Evolutionary conservation across 2,888 invertebrate genomes (phyloP), one percentile per base, ranked within the genome.

Genomic region (Pseudanteris insignis): DNA sequence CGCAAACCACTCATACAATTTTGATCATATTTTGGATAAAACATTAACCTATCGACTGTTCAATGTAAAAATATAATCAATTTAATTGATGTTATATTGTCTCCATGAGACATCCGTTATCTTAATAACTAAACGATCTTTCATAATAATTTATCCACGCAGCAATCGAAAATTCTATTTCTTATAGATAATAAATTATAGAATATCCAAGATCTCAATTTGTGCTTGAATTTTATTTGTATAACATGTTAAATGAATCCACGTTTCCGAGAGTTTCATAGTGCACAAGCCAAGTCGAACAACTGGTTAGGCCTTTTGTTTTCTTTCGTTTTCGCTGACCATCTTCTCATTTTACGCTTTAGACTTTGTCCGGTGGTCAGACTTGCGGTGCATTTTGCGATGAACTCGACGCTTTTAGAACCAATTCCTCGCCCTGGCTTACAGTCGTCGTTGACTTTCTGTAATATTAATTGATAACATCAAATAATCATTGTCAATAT

Each of bases 341-440:
- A 34, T 47, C 15, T 44, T 25, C 11, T 48, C 11, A 29, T 48
- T 32, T 47, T 21, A 13, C 21, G 13, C 10, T 12, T 51, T 47
- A 46, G 4, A 43, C 41, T 38, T 58, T 43, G 40, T 55, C 57
- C 44, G 41, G 21, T 36, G 50, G 66, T 79, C 74, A 76, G 63
- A 76, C 75, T 63, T 76, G 74, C 38, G 76, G 72, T 30, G 73
- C 63, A 11, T 68, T 72, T 9, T 66, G 53, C 11, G 68, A 46
- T 5, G 24, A 24, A 8, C 62, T 67, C 15, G 63, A 53, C 2
- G 61, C 48, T 46, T 67, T 70, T 40, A 75, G 54, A 1, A 71
- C 71, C 62, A 75, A 68, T 67, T 83, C 82, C 64, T 83, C 82
- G 15, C 77, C 79, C 28, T 76, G 76, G 13, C 70, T 67, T 51